Percentiles rank a stretch among this genome's conserved stretches.
Conservation (phyloP, 2,888 invertebrate species). For the Synanthedon andrenaeformis region DNA sequence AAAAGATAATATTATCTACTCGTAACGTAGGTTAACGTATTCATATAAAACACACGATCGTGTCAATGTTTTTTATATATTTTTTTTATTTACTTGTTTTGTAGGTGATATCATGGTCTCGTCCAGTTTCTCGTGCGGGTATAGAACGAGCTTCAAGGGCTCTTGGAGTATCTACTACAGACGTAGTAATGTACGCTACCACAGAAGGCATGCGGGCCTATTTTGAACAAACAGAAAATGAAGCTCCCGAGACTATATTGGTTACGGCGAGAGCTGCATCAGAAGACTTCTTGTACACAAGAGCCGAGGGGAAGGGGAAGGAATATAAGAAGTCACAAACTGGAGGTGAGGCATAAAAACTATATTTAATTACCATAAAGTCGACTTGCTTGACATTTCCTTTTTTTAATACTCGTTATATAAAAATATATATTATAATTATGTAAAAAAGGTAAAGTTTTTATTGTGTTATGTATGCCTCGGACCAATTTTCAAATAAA, state of each 20-base stretch:
- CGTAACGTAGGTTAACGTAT: no score
- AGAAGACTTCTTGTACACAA: conserved; percentile 67
- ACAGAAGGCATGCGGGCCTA: conserved; percentile 75
- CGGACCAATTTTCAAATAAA: no score
- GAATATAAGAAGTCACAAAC: conserved; percentile 67
- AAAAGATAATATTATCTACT: no score
- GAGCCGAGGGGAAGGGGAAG: conserved; percentile 54
- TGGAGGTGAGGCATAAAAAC: conserved; percentile 36
- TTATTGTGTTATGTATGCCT: no score
- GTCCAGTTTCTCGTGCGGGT: conserved; percentile 68
- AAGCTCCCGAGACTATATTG: conserved; percentile 70
- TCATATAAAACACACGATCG: no score
- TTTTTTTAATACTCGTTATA: conserved; percentile 11
- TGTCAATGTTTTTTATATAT: no score
- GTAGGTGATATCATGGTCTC: conserved; percentile 77
- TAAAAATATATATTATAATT: no score
- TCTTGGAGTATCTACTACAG: conserved; percentile 73
- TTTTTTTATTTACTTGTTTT: not conserved
- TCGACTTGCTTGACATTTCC: not conserved
- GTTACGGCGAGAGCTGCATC: conserved; percentile 74
- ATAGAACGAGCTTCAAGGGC: conserved; percentile 71
- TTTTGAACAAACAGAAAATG: conserved; percentile 63
- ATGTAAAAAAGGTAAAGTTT: no score
- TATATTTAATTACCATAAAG: conserved; percentile 12
- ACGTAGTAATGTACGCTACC: conserved; percentile 73